Evolutionary conservation across 2,113 vertebrate genomes (phyloP).

Genomic region (Numenius arquata): DNA sequence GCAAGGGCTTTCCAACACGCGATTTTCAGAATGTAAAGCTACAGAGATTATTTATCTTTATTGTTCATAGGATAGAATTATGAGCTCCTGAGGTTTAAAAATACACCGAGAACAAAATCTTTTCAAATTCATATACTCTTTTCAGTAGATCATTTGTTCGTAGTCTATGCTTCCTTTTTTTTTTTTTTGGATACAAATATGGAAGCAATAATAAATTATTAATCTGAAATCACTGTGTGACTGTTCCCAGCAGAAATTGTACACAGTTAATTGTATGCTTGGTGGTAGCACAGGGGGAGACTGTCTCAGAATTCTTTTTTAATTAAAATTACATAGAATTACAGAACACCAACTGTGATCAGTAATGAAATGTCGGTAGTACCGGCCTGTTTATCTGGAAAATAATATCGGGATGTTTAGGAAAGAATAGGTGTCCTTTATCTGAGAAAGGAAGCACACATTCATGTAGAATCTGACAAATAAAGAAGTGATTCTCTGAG

Average conservation of each 20-base stretch:
- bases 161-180: neutral
- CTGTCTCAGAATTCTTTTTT: slow-evolving; percentile 81
- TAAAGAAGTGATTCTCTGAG: neutral
- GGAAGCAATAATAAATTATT: slow-evolving; percentile 79
- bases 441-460: neutral
- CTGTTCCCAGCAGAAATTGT: slow-evolving; percentile 78
- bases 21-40: neutral
- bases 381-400: slow-evolving; percentile 68
- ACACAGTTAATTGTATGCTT: slow-evolving; percentile 80
- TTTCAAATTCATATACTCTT: neutral
- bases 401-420: slow-evolving; percentile 38
- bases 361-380: slow-evolving; percentile 75
- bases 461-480: neutral
- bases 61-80: neutral
- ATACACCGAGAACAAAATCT: neutral
- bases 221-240: slow-evolving; percentile 74
- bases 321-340: slow-evolving; percentile 88
- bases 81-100: neutral
- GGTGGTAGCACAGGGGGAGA: slow-evolving; percentile 77
- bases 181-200: slow-evolving; percentile 29
- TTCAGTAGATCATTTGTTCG: neutral
- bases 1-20: neutral
- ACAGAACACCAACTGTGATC: slow-evolving; percentile 76
- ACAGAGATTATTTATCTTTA: neutral
- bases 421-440: neutral